These are phyloP conservation scores for Episyrphus balteatus DNA, from an alignment of 1,140 invertebrate genomes.

Conservation along the genomic window DNA sequence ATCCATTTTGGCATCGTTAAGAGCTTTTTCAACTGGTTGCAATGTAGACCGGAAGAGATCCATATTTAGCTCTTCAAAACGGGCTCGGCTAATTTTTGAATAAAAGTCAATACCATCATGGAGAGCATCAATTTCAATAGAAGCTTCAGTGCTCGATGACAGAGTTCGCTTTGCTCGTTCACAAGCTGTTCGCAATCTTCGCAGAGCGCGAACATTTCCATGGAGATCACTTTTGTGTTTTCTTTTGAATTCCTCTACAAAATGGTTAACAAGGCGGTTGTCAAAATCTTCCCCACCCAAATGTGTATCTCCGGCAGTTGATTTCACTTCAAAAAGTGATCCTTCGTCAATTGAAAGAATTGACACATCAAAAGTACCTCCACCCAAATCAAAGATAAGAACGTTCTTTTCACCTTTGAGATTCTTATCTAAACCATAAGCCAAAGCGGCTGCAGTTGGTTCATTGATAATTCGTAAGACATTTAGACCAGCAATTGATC, in stretches of 20 bases:
- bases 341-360: constrained; percentile 79
- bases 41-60: constrained; percentile 66
- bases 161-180: constrained; percentile 58
- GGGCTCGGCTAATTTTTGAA: constrained; percentile 69
- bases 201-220: constrained; percentile 61
- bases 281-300: constrained; percentile 69
- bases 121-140: constrained; percentile 63
- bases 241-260: constrained; percentile 66
- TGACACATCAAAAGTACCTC: constrained; percentile 76
- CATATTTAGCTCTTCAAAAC: constrained; percentile 78
- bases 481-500: constrained; percentile 62
- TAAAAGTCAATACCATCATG: constrained; percentile 75
- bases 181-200: constrained; percentile 63
- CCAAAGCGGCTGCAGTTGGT: constrained; percentile 70
- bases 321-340: constrained; percentile 64
- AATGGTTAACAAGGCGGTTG: constrained; percentile 72
- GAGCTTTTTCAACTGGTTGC: constrained; percentile 57
- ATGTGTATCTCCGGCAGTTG: constrained; percentile 67
- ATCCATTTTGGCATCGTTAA: constrained; percentile 65
- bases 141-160: constrained; percentile 56
- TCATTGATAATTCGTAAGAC: constrained; percentile 74
- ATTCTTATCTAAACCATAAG: constrained; percentile 77
- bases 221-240: constrained; percentile 72
- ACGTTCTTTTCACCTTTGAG: constrained; percentile 68
- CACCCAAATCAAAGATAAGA: constrained; percentile 63